A percentile compares a stretch with the other conserved stretches of the same genome.
These are phyloP conservation scores for Iguana delicatissima DNA, from an alignment of 2,797 vertebrate genomes.

Conservation along the genomic window DNA sequence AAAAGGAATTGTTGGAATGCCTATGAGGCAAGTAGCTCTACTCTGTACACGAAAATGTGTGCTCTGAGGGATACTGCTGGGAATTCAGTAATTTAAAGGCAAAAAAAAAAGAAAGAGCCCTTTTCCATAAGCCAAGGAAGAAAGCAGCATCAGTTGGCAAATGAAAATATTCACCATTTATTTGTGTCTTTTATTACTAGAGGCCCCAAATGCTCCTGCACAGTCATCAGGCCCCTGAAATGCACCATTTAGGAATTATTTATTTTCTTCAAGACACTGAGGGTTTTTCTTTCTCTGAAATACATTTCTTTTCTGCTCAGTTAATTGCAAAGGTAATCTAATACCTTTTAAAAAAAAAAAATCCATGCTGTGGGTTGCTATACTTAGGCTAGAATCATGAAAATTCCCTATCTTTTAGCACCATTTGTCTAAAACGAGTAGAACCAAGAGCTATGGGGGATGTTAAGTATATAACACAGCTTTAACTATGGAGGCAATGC, in stretches of 20 bases:
- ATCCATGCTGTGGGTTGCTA: not conserved
- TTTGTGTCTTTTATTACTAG: not conserved
- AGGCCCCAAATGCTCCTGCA: not conserved
- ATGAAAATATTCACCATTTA: not conserved
- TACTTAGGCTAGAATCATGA: not conserved
- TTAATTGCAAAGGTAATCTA: not conserved
- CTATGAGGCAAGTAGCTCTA: not conserved
- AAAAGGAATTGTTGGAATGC: not conserved
- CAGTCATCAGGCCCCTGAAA: not conserved
- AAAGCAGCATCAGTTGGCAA: slow-evolving; percentile 17
- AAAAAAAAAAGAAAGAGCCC: not conserved
- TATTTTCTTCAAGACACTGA: not conserved
- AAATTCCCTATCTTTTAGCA: not conserved
- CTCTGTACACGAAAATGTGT: not conserved
- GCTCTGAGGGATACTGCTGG: not conserved
- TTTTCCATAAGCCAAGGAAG: not conserved
- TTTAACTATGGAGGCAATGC: not conserved
- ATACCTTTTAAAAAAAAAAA: not conserved
- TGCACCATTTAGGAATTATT: not conserved
- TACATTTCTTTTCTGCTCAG: not conserved
- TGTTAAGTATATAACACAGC: not conserved
- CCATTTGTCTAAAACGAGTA: not conserved
- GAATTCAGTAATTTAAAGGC: not conserved
- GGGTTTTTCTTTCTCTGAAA: not conserved
- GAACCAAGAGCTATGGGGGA: not conserved